phyloP scores from a whole-genome alignment of 2,113 vertebrate genomes.

The Pluvialis apricaria region DNA sequence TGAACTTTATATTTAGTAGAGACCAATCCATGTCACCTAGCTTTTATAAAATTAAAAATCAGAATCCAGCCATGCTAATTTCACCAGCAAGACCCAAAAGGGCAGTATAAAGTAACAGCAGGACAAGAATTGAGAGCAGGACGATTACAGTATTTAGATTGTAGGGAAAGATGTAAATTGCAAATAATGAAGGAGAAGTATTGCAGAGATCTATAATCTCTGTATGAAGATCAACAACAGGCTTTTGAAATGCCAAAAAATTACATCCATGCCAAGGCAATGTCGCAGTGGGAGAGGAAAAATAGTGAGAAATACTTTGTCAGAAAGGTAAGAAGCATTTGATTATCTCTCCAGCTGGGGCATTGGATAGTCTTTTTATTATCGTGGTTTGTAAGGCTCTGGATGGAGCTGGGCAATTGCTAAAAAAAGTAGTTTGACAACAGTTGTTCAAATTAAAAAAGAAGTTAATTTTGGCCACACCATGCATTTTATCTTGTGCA shows the following conservation, averaged over 20 bases:
- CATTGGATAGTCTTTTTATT: not conserved
- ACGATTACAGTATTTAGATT: not conserved
- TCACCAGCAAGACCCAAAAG: not conserved
- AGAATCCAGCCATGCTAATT: not conserved
- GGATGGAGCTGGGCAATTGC: not conserved
- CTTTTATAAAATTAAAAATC: constrained; percentile 4
- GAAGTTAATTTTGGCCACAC: not conserved
- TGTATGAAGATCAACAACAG: not conserved
- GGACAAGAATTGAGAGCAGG: not conserved
- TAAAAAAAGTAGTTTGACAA: not conserved
- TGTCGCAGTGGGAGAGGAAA: not conserved
- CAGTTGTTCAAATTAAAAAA: not conserved
- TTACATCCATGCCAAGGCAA: not conserved
- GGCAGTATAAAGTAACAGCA: not conserved
- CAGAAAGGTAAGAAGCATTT: not conserved
- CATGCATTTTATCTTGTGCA: not conserved
- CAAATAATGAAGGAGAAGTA: constrained; percentile 13
- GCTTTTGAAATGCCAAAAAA: constrained; percentile 14
- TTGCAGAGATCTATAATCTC: constrained; percentile 15
- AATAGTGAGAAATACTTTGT: not conserved
- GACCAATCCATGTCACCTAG: not conserved
- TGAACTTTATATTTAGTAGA: not conserved
- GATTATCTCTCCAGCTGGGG: not conserved
- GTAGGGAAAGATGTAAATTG: constrained; percentile 26
- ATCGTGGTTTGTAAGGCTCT: not conserved